Evolutionary conservation across 2,888 invertebrate species (phyloP).

Genomic region (Stenotaenia linearis): DNA sequence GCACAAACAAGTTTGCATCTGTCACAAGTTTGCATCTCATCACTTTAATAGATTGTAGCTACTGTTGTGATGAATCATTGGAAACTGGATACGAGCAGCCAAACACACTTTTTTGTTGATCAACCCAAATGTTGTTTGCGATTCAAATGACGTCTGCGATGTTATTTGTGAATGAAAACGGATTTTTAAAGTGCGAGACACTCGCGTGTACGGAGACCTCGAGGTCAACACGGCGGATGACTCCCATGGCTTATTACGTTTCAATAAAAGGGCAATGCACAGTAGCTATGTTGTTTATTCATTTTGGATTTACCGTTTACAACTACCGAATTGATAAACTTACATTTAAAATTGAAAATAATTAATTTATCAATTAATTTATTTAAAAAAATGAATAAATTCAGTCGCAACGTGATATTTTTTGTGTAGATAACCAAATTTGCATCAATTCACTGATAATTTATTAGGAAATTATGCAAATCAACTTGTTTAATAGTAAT

Average conservation of each 20-base stretch:
- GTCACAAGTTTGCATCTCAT: neutral
- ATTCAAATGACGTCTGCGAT: neutral
- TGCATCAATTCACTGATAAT: too few relatives aligned
- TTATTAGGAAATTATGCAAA: neutral
- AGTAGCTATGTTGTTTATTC: neutral
- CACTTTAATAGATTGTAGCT: constrained; percentile 3
- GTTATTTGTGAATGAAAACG: constrained; percentile 1
- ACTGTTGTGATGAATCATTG: constrained; percentile 9
- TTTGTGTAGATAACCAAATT: too few relatives aligned
- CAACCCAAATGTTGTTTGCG: neutral
- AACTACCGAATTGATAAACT: too few relatives aligned
- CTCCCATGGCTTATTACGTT: neutral
- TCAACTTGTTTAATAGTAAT: too few relatives aligned
- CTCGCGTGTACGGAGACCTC: neutral
- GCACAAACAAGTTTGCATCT: neutral
- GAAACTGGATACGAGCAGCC: neutral
- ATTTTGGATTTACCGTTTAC: too few relatives aligned
- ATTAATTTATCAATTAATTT: neutral
- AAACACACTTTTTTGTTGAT: neutral
- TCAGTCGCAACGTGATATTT: neutral
- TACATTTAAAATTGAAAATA: neutral
- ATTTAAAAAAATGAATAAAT: neutral
- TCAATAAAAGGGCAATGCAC: neutral
- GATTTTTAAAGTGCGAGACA: neutral
- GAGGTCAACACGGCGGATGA: neutral